A percentile compares a stretch with the other conserved stretches of the same genome.
Evolutionary conservation across 2,113 vertebrate species (phyloP).

Genomic region (Catharus bicknelli): DNA sequence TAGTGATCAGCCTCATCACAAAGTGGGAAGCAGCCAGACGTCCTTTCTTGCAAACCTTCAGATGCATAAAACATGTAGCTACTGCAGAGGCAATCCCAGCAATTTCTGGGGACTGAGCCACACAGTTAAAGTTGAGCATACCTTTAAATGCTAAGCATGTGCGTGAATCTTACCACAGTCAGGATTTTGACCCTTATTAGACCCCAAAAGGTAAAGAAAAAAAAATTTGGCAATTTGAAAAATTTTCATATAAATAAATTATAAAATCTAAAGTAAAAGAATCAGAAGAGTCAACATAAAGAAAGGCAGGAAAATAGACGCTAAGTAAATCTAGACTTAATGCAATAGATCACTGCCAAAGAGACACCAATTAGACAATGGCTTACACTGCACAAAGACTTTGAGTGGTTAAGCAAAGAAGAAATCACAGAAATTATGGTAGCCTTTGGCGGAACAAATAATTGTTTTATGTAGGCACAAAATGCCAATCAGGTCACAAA

Average conservation of each 20-base stretch:
- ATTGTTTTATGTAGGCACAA: neutral
- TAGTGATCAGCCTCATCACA: neutral
- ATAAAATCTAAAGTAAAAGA: neutral
- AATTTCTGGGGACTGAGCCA: neutral
- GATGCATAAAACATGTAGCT: rapidly evolving
- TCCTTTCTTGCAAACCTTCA: neutral
- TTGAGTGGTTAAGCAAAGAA: neutral
- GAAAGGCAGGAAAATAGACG: neutral
- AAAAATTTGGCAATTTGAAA: neutral
- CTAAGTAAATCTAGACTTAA: neutral
- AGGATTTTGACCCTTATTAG: neutral
- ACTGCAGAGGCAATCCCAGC: neutral
- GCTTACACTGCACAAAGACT: neutral
- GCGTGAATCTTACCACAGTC: neutral
- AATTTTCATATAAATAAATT: neutral
- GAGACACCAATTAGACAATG: neutral
- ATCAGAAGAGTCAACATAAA: neutral
- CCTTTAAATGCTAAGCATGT: neutral
- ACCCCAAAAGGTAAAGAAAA: neutral
- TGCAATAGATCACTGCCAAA: neutral
- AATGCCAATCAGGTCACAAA: neutral
- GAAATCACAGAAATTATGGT: neutral
- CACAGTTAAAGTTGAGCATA: neutral
- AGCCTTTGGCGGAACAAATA: neutral
- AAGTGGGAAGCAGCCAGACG: neutral